Evolutionary conservation across 2,113 vertebrate genomes (phyloP), one percentile per base, ranked within the genome.

Genomic region (Terrapene triunguis): DNA sequence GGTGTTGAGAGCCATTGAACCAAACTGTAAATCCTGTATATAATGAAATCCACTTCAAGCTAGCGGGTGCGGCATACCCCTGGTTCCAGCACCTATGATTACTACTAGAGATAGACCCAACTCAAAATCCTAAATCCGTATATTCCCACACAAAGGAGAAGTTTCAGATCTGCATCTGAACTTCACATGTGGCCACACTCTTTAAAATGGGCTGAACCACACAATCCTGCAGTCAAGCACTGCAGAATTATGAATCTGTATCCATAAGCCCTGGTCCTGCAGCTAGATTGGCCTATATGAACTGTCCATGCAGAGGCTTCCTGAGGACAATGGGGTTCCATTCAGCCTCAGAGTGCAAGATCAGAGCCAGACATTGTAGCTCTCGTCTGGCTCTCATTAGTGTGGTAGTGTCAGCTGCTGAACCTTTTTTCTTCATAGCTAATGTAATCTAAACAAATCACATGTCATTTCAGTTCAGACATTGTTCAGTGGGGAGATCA

Each of bases 401-500:
- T 93, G n/a, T 13, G 88, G 59, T 38, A 69, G 19, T 86, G 32
- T 35, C 35, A 50, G 1, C 82, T 93, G 74, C 74, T 94, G 87
- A 87, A 93, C 93, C 1, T 0, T 10, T 13, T 24, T 47, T 74
- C 74, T 65, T 81, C 0, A 0, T 78, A 50, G 42, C 0, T 0
- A 32, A 50, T 82, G 35, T 42, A 35, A n/a, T 47, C 74, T 74
- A 2, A 24, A 82, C 14, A 4, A 21, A 42, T 80, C 50, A 51
- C 48, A 21, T 65, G 62, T 79, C 10, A 84, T 87, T 65, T 84
- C 69, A 88, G 87, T 92, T 89, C 92, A 50, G 94, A 85, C 86
- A 87, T 80, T 69, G 57, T 12, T 62, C 85, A 80, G 19, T 80
- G 44, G 80, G 13, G 94, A 72, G 88, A 87, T 87, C 72, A 91